Evolutionary conservation across 2,888 invertebrate genomes (phyloP), one percentile per base, ranked within the genome.

Genomic region (Torymus aiolomorphi): DNA sequence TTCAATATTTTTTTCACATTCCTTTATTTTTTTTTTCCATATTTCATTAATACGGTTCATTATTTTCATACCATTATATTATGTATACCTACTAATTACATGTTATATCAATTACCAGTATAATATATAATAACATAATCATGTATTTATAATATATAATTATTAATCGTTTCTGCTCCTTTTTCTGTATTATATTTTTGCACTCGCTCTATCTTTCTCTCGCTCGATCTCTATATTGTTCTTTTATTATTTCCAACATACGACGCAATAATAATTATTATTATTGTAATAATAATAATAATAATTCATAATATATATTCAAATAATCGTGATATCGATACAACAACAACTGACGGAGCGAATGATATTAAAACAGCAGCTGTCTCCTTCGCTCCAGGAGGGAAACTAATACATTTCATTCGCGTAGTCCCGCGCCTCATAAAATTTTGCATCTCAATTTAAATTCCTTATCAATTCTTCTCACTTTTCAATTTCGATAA

Each of bases 91-190:
- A 85, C 87, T 86, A 86, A 86, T 87, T 87, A 86, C 86, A 87
- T 86, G 83, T 86, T 86, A 87, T 85, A 85, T 83, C 86, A 85
- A 86, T 86, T 86, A 85, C 84, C 86, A 85, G 82, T 87, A 86
- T 85, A 84, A 84, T 86, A 84, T 85, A 84, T 85, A 84, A 83
- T 86, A 82, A 86, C 85, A 83, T 86, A 84, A 85, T 85, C 83
- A 85, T 85, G 84, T 85, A 84, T 85, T 81, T 81, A 81, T 81
- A 81, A 85, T 86, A 82, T 86, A 85, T 87, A 87, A 85, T 86
- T 84, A 87, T 86, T 85, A 85, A 86, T 84, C 86, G 85, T 84
- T 86, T 83, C 83, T 84, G 79, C 77, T 72, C 67, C 78, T 84
- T 84, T 31, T 82, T 79, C 80, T 84, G 57, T 82, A 80, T 51